Evolutionary conservation across 2,888 invertebrate genomes (phyloP).

Genomic region (Orthosia cruda): DNA sequence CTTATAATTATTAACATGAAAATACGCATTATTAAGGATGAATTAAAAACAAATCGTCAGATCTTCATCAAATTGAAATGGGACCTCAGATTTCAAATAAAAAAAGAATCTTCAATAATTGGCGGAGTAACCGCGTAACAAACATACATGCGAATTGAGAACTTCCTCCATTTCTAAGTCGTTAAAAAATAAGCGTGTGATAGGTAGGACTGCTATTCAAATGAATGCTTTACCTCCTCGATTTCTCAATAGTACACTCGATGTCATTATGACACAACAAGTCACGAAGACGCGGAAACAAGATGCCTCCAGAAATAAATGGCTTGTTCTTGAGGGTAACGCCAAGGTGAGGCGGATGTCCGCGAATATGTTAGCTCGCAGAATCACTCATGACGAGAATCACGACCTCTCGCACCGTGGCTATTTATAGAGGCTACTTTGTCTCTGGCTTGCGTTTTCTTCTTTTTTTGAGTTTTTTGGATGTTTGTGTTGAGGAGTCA

Average conservation of each 20-base stretch:
- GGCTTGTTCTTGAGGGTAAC: constrained; percentile 44
- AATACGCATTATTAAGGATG: too few relatives aligned
- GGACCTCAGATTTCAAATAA: too few relatives aligned
- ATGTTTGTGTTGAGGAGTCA: constrained; percentile 5
- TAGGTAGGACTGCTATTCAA: too few relatives aligned
- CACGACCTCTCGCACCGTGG: constrained; percentile 50
- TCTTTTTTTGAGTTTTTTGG: constrained; percentile 11
- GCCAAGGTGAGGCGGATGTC: constrained; percentile 71
- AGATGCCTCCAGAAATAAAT: constrained; percentile 50
- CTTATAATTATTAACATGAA: too few relatives aligned
- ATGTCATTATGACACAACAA: constrained; percentile 17
- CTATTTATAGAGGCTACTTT: constrained; percentile 39
- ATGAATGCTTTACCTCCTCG: neutral
- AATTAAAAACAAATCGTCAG: too few relatives aligned
- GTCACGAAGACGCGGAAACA: constrained; percentile 48
- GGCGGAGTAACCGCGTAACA: too few relatives aligned
- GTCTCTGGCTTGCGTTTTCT: constrained; percentile 17
- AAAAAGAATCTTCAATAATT: too few relatives aligned
- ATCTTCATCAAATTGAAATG: too few relatives aligned
- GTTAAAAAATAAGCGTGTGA: too few relatives aligned
- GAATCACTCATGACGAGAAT: constrained; percentile 60
- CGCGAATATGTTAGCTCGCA: constrained; percentile 66
- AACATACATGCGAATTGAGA: too few relatives aligned
- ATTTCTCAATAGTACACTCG: constrained; percentile 4
- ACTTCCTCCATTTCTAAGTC: too few relatives aligned